Evolutionary conservation across 2,113 vertebrate species (phyloP), one percentile per base, ranked within the genome.

Genomic region (Oreochromis aureus): DNA sequence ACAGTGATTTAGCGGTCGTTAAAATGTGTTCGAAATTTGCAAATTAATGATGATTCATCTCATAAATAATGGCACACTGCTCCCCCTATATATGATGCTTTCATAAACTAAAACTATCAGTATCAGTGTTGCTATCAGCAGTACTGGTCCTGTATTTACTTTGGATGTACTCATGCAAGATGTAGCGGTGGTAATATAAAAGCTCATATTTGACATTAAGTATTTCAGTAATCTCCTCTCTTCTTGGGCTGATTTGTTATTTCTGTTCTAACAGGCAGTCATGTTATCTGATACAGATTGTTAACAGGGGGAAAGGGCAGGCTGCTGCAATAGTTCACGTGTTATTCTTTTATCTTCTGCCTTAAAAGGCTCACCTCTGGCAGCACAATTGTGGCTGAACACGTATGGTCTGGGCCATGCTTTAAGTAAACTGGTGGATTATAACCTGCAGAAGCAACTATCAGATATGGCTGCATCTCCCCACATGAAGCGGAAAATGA

Each of bases 401-500:
- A 53, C 11, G 18, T 78, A 53, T 39, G 30, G 16, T 46, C 16
- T 44, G 22, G 61, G 6, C 10, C 16, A 34, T 63, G 53, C 22
- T 46, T 11, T 59, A 11, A 51, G 30, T 32, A 30, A 3, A 11
- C 5, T 10, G 8, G 44, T 53, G 54, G 51, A 73, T 32, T 55
- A 19, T 7, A 63, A 90, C 54, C 36, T 80, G 16, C 18, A 10
- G 5, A 54, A 84, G 59, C 80, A 55, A 16, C n/a, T 19, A 36
- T 8, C 87, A 90, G 59, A 81, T 66, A 27, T 32, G 8, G 16
- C 48, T 66, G 66, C 90, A 92, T 90, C 88, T 56, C 82, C 86
- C 59, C 61, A 78, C 81, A 71, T 88, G 88, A 92, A 93, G 93
- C 89, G 90, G 86, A 89, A 90, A 94, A 93, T 94, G 5, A 84